These are phyloP conservation scores for Machimus atricapillus DNA, from an alignment of 2,888 invertebrate species.

Conservation along the genomic window DNA sequence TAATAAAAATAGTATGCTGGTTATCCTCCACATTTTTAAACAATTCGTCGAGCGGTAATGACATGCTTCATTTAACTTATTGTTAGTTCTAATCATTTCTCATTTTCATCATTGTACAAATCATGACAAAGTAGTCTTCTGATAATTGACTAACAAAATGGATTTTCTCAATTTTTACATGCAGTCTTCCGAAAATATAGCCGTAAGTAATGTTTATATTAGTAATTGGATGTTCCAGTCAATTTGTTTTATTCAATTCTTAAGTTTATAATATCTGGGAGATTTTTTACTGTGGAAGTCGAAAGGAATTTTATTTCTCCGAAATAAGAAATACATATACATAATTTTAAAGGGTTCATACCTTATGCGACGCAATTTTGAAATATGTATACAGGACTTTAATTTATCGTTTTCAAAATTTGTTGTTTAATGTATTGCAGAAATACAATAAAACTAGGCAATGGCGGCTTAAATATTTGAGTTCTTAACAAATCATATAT, in stretches of 20 bases:
- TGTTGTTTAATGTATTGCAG: not conserved
- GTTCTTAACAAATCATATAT: not conserved
- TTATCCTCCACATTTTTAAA: not conserved
- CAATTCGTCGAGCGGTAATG: not conserved
- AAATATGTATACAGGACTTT: not conserved
- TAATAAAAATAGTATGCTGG: not conserved
- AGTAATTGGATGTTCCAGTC: not conserved
- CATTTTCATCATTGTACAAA: not conserved
- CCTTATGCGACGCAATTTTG: not conserved
- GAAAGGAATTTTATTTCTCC: not conserved
- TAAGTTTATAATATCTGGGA: not conserved
- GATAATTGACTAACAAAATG: not conserved
- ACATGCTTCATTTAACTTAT: not conserved
- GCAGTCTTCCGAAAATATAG: slow-evolving; percentile 46
- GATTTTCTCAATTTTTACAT: slow-evolving; percentile 38
- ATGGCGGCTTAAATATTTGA: not conserved
- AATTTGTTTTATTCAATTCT: not conserved
- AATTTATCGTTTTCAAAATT: not conserved
- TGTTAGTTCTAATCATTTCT: not conserved
- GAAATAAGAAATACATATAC: not conserved
- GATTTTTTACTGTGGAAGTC: not conserved
- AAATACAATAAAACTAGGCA: not conserved
- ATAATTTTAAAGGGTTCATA: not conserved
- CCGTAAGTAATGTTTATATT: slow-evolving; percentile 44
- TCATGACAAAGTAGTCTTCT: not conserved